These are phyloP conservation scores for Muscicapa striata DNA, from an alignment of 2,797 vertebrate species.

Conservation along the genomic window DNA sequence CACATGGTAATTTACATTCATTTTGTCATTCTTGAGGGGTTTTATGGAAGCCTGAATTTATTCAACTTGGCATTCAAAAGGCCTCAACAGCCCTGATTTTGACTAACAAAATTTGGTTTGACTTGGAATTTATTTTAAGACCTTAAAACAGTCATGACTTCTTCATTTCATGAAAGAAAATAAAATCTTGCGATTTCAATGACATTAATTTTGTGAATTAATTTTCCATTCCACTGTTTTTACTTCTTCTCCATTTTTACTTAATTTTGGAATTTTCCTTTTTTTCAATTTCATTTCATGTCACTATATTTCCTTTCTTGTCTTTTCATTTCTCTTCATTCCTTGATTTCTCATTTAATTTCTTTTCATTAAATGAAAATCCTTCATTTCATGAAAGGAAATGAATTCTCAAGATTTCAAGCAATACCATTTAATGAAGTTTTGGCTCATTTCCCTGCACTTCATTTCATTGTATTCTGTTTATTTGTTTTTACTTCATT, in stretches of 20 bases:
- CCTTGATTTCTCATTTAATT: neutral
- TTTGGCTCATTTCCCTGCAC: neutral
- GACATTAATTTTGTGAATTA: accelerated
- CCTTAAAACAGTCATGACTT: neutral
- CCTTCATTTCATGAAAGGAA: neutral
- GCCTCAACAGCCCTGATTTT: neutral
- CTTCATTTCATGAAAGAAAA: neutral
- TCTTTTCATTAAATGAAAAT: neutral
- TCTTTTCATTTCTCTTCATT: neutral
- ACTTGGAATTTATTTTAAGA: neutral
- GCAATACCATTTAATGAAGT: neutral
- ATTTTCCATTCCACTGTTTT: neutral
- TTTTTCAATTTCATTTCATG: neutral
- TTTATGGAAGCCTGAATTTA: neutral
- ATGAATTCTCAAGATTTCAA: neutral
- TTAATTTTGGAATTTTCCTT: neutral
- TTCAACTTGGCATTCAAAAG: neutral
- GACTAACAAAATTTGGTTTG: neutral
- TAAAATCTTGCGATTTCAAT: neutral
- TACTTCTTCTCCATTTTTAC: neutral
- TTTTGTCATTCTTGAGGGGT: neutral
- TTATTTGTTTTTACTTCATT: neutral
- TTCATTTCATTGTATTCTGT: neutral
- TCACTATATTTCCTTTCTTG: neutral
- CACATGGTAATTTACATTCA: neutral